Percentiles rank a stretch among this genome's conserved stretches.
These are phyloP conservation scores for Cacatua alba DNA, from an alignment of 2,113 vertebrate species.

Conservation along the genomic window DNA sequence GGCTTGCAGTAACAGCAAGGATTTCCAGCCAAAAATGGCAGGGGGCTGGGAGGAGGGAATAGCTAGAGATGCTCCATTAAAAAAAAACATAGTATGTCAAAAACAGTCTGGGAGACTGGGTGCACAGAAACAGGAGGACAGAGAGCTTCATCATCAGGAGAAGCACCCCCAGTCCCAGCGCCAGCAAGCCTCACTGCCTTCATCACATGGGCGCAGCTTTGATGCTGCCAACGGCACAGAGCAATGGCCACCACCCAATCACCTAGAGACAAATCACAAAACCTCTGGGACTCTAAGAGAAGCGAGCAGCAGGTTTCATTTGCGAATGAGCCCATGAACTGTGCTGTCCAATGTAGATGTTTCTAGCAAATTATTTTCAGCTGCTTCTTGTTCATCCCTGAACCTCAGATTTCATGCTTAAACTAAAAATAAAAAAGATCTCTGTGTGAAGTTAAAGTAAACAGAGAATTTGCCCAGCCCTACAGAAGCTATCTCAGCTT, in stretches of 20 bases:
- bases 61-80: neutral
- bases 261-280: neutral
- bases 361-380: slow-evolving; percentile 1
- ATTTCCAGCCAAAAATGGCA: neutral
- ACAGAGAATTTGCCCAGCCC: neutral
- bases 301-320: neutral
- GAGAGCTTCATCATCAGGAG: neutral
- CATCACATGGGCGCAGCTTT: neutral
- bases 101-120: neutral
- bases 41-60: neutral
- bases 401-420: neutral
- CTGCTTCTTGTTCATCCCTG: neutral
- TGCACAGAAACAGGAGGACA: neutral
- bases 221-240: neutral
- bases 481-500: neutral
- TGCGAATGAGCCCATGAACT: neutral
- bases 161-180: neutral
- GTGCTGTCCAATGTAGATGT: neutral
- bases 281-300: neutral
- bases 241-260: rapidly evolving
- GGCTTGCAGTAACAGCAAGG: neutral
- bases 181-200: neutral
- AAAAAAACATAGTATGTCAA: neutral
- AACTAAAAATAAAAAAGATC: neutral
- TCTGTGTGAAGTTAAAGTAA: neutral